These are phyloP conservation scores for Helostoma temminkii DNA, from an alignment of 2,797 vertebrate genomes.

Conservation along the genomic window DNA sequence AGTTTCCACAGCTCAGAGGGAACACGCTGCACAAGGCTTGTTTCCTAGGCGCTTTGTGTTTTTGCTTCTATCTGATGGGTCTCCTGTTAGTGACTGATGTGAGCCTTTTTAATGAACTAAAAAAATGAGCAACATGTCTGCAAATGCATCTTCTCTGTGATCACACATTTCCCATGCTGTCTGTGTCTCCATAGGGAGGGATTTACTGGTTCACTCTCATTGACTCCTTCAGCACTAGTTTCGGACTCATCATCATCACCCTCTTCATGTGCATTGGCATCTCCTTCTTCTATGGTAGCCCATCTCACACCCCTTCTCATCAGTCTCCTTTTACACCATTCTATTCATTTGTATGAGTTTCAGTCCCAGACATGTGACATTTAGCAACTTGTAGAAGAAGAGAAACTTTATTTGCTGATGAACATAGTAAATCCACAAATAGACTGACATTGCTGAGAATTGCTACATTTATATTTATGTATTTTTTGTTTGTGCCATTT, in stretches of 20 bases:
- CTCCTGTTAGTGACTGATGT: conserved; percentile 85
- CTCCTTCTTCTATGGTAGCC: conserved; percentile 88
- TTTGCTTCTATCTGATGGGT: conserved; percentile 86
- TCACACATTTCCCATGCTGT: conserved; percentile 24
- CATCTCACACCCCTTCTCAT: conserved; percentile 39
- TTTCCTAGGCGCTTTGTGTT: conserved; percentile 84
- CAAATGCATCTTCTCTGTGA: conserved; percentile 1
- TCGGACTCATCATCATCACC: conserved; percentile 91
- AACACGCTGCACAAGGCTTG: conserved; percentile 78
- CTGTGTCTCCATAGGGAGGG: conserved; percentile 83
- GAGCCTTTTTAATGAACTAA: conserved; percentile 52
- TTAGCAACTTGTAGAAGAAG: neutral
- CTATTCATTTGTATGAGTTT: conserved; percentile 10
- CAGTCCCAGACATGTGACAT: neutral
- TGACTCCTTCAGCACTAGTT: conserved; percentile 90
- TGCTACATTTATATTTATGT: too few relatives aligned
- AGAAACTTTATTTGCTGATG: neutral
- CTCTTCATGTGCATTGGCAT: conserved; percentile 91
- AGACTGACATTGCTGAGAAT: neutral
- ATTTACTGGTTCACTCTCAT: conserved; percentile 93
- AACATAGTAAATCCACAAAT: neutral
- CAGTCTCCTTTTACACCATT: neutral
- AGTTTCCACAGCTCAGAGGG: conserved; percentile 81
- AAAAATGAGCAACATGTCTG: neutral
- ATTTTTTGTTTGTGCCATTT: neutral